These are phyloP conservation scores for Trachythela sp. DNA, from an alignment of 64 coral and sea anemone genomes.

Conservation along the genomic window DNA sequence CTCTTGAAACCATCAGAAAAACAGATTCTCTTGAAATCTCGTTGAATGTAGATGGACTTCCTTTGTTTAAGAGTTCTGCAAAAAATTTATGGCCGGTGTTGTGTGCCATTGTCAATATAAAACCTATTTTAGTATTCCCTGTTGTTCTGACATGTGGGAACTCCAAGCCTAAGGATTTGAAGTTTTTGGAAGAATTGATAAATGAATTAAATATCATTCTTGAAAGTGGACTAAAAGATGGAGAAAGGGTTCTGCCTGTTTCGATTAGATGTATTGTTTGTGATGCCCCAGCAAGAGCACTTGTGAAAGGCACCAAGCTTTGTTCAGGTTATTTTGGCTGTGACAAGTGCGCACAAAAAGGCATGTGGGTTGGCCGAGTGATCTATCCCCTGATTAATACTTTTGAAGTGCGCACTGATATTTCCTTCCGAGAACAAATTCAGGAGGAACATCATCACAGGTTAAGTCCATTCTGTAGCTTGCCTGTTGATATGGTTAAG, in stretches of 20 bases:
- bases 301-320: constrained; percentile 27
- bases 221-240: not conserved
- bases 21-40: not conserved
- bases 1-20: not conserved
- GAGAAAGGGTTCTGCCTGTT: not conserved
- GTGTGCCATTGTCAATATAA: not conserved
- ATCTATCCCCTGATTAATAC: not conserved
- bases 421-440: constrained; percentile 14
- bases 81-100: not conserved
- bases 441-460: constrained; percentile 10
- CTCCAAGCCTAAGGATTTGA: not conserved
- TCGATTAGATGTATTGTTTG: constrained; percentile 23
- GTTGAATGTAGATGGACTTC: not conserved
- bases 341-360: constrained; percentile 12
- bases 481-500: constrained; percentile 27
- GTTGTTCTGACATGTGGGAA: not conserved
- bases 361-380: not conserved
- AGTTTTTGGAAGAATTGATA: constrained; percentile 24
- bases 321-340: constrained; percentile 23
- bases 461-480: not conserved
- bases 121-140: not conserved
- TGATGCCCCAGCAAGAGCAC: constrained; percentile 20
- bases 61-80: constrained; percentile 3
- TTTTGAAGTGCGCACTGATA: constrained; percentile 5
- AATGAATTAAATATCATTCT: not conserved